These are phyloP conservation scores for Athene noctua DNA, from an alignment of 2,113 vertebrate species.

Conservation along the genomic window DNA sequence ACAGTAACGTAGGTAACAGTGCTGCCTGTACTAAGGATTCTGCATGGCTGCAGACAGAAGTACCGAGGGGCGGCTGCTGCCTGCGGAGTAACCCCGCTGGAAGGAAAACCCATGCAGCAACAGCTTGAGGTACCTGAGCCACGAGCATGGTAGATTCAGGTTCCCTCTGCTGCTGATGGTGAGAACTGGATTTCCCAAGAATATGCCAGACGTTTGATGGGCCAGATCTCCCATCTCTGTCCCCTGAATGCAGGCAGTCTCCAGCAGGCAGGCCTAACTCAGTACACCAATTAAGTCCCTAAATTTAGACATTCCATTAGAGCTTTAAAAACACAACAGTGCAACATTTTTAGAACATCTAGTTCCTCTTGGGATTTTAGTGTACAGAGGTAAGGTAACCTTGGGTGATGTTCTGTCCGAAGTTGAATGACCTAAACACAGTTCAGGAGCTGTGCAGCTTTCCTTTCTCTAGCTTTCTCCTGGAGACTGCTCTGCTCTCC, in stretches of 20 bases:
- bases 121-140: background rate
- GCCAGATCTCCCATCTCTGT: rapidly evolving
- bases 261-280: background rate
- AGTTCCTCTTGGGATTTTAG: background rate
- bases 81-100: background rate
- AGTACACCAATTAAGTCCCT: background rate
- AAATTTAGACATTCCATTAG: background rate
- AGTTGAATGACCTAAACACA: background rate
- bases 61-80: background rate
- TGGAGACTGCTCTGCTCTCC: background rate
- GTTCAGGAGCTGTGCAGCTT: background rate
- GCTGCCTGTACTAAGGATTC: background rate
- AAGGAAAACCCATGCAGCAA: background rate
- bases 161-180: background rate
- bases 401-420: background rate
- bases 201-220: background rate
- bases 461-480: background rate
- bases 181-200: background rate
- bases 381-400: background rate
- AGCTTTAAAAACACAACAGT: background rate
- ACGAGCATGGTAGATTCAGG: background rate
- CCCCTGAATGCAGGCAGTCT: background rate
- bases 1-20: background rate
- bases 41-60: background rate
- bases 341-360: background rate